phyloP scores from a whole-genome alignment of 2,888 invertebrate genomes.

The Masnerella sp. region DNA sequence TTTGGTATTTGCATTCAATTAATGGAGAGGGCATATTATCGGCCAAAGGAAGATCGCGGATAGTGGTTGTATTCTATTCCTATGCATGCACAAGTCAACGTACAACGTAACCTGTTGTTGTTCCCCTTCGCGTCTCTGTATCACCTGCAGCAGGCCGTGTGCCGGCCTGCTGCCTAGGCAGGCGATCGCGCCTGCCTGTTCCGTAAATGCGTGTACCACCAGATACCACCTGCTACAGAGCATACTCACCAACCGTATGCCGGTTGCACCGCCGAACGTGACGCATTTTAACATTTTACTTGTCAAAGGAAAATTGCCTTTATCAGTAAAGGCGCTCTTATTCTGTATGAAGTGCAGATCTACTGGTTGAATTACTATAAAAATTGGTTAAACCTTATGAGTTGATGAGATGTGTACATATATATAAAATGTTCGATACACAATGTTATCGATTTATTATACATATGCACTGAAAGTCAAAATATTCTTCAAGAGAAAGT shows the following conservation, averaged over 20 bases:
- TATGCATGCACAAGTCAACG: constrained; percentile 44
- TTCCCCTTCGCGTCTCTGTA: constrained; percentile 55
- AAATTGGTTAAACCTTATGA: no score
- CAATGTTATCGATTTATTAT: no score
- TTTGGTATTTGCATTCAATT: no score
- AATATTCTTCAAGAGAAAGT: no score
- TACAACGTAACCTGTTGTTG: constrained; percentile 52
- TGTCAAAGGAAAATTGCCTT: constrained; percentile 28
- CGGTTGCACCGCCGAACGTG: constrained; percentile 49
- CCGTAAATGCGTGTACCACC: constrained; percentile 50
- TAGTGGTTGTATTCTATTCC: constrained; percentile 42
- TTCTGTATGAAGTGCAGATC: no score
- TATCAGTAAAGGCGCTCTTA: no score
- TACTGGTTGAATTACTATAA: no score
- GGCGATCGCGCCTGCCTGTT: constrained; percentile 38
- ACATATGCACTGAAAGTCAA: no score
- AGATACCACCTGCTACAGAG: constrained; percentile 63
- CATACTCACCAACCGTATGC: constrained; percentile 55
- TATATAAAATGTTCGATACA: no score
- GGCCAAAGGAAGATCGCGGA: not conserved
- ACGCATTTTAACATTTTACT: constrained; percentile 36
- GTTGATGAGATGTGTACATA: no score
- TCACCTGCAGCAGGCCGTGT: constrained; percentile 63
- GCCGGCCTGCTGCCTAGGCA: constrained; percentile 47
- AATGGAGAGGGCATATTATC: not conserved